Conservation (phyloP, 2,888 invertebrate genomes). For the Himalopsyche tibetana region DNA sequence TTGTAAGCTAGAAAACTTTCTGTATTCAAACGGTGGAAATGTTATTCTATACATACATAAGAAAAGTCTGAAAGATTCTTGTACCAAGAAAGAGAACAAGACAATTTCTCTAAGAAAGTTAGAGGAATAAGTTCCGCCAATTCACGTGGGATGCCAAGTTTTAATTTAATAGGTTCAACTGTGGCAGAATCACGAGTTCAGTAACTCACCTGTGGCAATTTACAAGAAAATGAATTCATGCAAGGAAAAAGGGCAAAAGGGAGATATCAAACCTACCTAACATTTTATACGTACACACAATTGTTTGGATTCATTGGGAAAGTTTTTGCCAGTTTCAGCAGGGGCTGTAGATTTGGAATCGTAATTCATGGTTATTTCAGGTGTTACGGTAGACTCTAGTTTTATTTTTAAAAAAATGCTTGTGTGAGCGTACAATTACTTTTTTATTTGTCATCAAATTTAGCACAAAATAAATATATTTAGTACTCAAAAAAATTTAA, state of each 20-base stretch:
- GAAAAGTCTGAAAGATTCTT: conserved; percentile 21
- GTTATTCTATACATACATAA: conserved; percentile 1
- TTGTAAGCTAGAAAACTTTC: not conserved
- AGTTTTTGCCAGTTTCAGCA: no score
- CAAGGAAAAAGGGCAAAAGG: conserved; percentile 6
- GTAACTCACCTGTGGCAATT: conserved; percentile 34
- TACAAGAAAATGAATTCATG: conserved; percentile 16
- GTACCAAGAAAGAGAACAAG: conserved; percentile 20
- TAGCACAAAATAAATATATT: no score
- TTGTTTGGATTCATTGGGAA: no score
- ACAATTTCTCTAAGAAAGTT: conserved; percentile 28
- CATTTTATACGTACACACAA: no score
- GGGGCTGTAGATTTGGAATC: no score
- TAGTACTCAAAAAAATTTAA: no score
- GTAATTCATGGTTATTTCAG: no score
- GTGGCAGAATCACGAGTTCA: conserved; percentile 26
- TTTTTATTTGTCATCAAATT: no score
- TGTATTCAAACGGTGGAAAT: not conserved
- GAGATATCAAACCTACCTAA: not conserved
- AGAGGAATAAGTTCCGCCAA: conserved; percentile 1
- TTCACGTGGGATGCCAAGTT: conserved; percentile 22
- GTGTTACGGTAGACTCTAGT: no score
- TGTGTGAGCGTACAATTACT: no score
- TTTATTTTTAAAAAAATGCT: no score
- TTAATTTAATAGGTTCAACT: conserved; percentile 26